These are phyloP conservation scores for Drosophila ogumai DNA, from an alignment of 1,140 invertebrate species.

Conservation along the genomic window DNA sequence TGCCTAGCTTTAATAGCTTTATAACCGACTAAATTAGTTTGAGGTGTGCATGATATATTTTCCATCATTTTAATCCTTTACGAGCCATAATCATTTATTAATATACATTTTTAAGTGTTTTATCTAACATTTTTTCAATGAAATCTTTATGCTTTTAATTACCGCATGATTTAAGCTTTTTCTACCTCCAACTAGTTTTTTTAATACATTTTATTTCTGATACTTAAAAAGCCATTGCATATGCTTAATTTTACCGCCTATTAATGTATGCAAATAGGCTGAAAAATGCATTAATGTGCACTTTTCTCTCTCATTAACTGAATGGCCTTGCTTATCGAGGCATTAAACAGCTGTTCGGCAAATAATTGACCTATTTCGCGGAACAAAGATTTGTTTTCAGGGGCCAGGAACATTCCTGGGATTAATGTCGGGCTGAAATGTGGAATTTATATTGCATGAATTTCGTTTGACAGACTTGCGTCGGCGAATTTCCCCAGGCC, in stretches of 20 bases:
- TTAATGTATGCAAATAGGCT: slow-evolving; percentile 23
- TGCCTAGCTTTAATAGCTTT: background rate
- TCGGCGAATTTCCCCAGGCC: slow-evolving; percentile 2
- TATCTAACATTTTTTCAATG: background rate
- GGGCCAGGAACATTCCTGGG: background rate
- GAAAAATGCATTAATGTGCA: slow-evolving; percentile 28
- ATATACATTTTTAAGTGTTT: background rate
- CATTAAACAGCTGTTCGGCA: slow-evolving; percentile 29
- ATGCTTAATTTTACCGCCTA: slow-evolving; percentile 1
- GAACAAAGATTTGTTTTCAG: slow-evolving; percentile 1
- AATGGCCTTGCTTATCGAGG: slow-evolving; percentile 28
- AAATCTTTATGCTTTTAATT: background rate
- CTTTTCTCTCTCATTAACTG: slow-evolving; percentile 42
- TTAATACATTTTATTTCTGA: background rate
- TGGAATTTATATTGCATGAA: slow-evolving; percentile 5
- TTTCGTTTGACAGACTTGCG: slow-evolving; percentile 3
- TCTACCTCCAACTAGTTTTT: background rate
- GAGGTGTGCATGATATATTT: background rate
- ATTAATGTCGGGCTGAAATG: slow-evolving; percentile 6
- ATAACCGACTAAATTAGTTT: background rate
- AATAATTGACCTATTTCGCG: slow-evolving; percentile 23
- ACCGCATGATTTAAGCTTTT: background rate
- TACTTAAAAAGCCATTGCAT: slow-evolving; percentile 22
- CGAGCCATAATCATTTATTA: background rate
- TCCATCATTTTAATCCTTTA: background rate